Conservation (phyloP, 2,113 vertebrate species). For the Festucalex cinctus region DNA sequence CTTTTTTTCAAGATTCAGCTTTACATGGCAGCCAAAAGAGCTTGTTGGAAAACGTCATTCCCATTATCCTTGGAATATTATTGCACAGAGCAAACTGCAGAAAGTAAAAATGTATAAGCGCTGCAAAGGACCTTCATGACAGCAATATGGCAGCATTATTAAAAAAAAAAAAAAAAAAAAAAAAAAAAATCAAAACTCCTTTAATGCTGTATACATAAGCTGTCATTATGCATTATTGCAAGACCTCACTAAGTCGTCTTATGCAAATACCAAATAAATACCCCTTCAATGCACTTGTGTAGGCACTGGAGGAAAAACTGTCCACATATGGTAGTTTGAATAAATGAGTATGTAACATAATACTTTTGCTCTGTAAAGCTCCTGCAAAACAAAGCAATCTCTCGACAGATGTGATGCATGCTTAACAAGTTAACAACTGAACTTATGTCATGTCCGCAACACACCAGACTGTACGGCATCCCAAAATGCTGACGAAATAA, state of each 20-base stretch:
- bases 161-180: background rate
- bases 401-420: background rate
- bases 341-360: background rate
- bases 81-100: background rate
- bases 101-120: background rate
- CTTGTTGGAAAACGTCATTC: background rate
- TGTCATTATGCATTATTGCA: background rate
- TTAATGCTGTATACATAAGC: background rate
- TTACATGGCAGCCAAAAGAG: constrained; percentile 5
- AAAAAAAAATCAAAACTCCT: too few species aligned
- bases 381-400: background rate
- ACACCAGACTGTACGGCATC: background rate
- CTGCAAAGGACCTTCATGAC: background rate
- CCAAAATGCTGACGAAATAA: constrained; percentile 22
- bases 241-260: background rate
- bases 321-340: background rate
- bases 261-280: background rate
- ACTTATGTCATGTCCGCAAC: background rate
- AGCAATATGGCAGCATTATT: background rate
- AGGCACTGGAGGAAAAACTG: background rate
- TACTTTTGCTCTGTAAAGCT: background rate
- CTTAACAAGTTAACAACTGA: background rate
- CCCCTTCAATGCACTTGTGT: background rate
- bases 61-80: background rate
- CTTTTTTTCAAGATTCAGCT: background rate